phyloP scores from a whole-genome alignment of 2,888 invertebrate genomes.

The Plebejus melissa region DNA sequence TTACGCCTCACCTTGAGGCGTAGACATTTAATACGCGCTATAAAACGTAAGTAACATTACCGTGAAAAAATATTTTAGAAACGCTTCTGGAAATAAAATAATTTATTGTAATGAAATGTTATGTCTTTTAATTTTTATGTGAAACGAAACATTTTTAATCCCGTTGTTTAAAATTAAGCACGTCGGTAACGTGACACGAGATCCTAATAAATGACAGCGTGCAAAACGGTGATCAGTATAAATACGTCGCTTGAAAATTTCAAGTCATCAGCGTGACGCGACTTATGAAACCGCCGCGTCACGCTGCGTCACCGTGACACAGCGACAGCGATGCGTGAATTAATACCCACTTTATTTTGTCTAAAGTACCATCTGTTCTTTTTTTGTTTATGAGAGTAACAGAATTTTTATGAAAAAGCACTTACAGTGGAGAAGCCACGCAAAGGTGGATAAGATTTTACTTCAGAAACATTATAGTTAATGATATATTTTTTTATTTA shows the following conservation, averaged over 20 bases:
- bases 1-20: constrained; percentile 11
- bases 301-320: constrained; percentile 57
- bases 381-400: constrained; percentile 16
- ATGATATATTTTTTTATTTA: no score
- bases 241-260: constrained; percentile 54
- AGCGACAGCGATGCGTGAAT: constrained; percentile 33
- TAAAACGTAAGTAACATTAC: neutral
- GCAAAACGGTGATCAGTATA: constrained; percentile 29
- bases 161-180: constrained; percentile 12
- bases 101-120: neutral
- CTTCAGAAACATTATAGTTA: no score
- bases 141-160: neutral
- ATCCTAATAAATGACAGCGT: constrained; percentile 28
- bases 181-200: constrained; percentile 11
- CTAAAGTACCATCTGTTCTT: constrained; percentile 27
- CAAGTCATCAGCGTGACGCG: constrained; percentile 55
- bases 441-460: neutral
- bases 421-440: neutral
- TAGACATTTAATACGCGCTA: neutral
- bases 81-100: neutral
- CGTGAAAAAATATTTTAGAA: neutral
- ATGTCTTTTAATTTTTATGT: neutral
- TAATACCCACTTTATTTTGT: constrained; percentile 31
- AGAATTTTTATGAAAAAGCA: neutral
- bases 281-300: constrained; percentile 47